phyloP scores from a whole-genome alignment of 2,113 vertebrate genomes.

The Podiceps cristatus region DNA sequence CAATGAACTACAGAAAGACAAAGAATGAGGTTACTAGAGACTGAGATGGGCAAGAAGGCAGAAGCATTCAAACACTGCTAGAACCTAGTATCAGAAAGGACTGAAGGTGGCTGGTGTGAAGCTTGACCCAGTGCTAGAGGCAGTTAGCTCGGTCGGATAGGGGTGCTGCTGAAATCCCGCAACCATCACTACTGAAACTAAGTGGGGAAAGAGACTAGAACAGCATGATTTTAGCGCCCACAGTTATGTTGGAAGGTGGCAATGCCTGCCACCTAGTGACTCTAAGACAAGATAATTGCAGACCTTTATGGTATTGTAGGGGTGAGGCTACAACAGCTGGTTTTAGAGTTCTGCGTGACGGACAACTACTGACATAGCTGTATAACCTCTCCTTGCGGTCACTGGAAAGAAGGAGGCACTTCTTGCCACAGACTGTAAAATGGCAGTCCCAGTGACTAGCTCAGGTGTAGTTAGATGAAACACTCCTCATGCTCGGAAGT shows the following conservation, averaged over 20 bases:
- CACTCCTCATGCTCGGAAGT: neutral
- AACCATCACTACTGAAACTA: neutral
- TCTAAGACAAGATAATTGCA: neutral
- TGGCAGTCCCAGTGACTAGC: neutral
- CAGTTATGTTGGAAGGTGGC: neutral
- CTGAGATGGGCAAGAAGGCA: neutral
- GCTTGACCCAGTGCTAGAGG: neutral
- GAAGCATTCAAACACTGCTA: neutral
- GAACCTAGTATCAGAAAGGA: neutral
- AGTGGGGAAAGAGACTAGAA: neutral
- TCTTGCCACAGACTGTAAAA: neutral
- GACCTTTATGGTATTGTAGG: neutral
- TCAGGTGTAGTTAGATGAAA: neutral
- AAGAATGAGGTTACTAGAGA: neutral
- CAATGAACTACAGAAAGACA: neutral
- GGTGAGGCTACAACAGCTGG: neutral
- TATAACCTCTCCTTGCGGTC: neutral
- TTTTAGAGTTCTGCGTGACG: neutral
- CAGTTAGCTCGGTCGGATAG: neutral
- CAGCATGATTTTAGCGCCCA: neutral
- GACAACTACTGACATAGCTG: neutral
- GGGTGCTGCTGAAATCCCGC: neutral
- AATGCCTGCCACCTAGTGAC: constrained; percentile 52
- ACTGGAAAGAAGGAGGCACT: neutral
- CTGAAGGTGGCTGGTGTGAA: neutral